Percentiles rank a stretch among this genome's conserved stretches.
Evolutionary conservation across 2,888 invertebrate genomes (phyloP).

Genomic region (Ophonus ardosiacus): DNA sequence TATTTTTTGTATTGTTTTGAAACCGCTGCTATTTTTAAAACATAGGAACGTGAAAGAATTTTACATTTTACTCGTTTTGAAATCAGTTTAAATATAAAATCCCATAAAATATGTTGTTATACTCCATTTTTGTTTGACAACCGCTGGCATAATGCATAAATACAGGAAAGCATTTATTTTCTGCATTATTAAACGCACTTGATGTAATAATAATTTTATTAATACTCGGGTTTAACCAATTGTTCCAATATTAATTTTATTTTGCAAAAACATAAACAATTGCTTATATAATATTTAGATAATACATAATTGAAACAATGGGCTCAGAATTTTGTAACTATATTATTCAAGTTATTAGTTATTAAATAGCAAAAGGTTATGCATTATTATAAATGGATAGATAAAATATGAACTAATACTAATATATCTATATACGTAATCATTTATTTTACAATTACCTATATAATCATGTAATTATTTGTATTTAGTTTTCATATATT

Average conservation of each 20-base stretch:
- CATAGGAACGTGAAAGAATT: background rate
- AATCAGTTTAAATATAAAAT: background rate
- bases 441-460: too few species aligned
- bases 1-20: background rate
- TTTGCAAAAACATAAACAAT: background rate
- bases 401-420: too few species aligned
- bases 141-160: background rate
- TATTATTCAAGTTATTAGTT: too few species aligned
- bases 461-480: too few species aligned
- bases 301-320: too few species aligned
- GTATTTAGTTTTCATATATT: too few species aligned
- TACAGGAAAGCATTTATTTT: slow-evolving; percentile 6
- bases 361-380: too few species aligned
- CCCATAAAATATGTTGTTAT: background rate
- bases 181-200: background rate
- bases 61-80: background rate
- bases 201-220: background rate
- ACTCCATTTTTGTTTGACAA: background rate
- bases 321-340: too few species aligned
- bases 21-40: background rate
- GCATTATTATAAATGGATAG: too few species aligned
- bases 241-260: background rate
- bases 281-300: too few species aligned
- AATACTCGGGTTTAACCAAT: background rate
- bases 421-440: too few species aligned